phyloP scores from a whole-genome alignment of 2,113 vertebrate genomes.

The Lepus americanus region DNA sequence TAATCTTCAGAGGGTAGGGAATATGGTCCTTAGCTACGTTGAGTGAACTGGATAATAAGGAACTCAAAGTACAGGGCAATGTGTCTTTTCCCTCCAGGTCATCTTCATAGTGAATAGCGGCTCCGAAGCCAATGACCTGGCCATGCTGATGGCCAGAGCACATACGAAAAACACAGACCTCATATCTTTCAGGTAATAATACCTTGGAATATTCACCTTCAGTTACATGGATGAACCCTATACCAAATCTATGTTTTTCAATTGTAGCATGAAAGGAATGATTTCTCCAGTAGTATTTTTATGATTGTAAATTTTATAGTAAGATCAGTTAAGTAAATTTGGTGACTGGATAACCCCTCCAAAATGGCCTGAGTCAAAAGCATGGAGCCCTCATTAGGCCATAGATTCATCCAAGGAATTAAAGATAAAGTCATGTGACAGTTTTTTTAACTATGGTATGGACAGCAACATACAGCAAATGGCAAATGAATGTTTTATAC shows the following conservation, averaged over 20 bases:
- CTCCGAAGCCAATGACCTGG: conserved; percentile 97
- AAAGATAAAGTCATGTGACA: background rate
- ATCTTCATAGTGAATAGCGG: conserved; percentile 96
- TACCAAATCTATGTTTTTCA: background rate
- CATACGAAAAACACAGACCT: conserved; percentile 92
- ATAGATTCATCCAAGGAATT: background rate
- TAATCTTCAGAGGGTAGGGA: background rate
- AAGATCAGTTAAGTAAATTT: background rate
- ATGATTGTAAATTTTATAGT: conserved; percentile 1
- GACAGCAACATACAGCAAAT: background rate
- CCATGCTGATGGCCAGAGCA: conserved; percentile 94
- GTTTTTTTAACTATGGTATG: background rate
- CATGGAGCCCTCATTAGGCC: background rate
- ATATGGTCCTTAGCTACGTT: background rate
- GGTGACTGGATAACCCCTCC: background rate
- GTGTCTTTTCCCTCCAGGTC: conserved; percentile 87
- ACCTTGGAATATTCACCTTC: background rate
- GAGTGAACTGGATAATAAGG: background rate
- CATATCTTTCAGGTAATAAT: conserved; percentile 93
- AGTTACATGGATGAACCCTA: background rate
- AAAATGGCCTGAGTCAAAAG: background rate
- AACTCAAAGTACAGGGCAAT: background rate
- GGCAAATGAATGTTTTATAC: background rate
- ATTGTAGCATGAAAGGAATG: background rate
- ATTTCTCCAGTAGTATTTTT: background rate